Percentiles rank a stretch among this genome's conserved stretches.
These are phyloP conservation scores for Lasioglossum zephyrum DNA, from an alignment of 2,888 invertebrate species.

Conservation along the genomic window DNA sequence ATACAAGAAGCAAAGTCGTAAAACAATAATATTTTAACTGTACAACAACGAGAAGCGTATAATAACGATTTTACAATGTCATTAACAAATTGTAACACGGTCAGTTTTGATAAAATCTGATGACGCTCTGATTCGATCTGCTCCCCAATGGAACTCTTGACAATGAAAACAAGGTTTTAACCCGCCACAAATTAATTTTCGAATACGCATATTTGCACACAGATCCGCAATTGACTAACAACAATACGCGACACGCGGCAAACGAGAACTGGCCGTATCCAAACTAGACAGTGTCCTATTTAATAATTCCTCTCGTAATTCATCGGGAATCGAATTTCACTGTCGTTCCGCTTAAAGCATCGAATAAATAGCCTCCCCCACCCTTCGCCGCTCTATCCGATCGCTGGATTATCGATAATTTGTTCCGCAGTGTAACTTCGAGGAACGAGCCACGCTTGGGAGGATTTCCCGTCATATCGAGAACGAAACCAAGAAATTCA, in stretches of 20 bases:
- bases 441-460: constrained; percentile 57
- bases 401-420: constrained; percentile 60
- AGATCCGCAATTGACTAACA: neutral
- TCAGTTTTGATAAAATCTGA: neutral
- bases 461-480: constrained; percentile 42
- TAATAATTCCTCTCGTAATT: constrained; percentile 32
- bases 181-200: neutral
- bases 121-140: neutral
- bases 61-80: neutral
- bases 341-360: constrained; percentile 34
- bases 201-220: neutral
- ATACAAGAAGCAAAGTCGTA: too few species aligned
- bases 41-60: too few species aligned
- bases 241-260: neutral
- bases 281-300: neutral
- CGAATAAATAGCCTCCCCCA: constrained; percentile 46
- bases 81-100: neutral
- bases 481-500: constrained; percentile 44
- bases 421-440: constrained; percentile 61
- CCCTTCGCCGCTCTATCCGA: constrained; percentile 5
- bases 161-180: neutral
- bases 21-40: neutral
- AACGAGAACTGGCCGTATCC: neutral
- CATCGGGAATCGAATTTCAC: constrained; percentile 37
- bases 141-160: neutral